Conservation (phyloP, 2,113 vertebrate species). For the Phaetusa simplex region DNA sequence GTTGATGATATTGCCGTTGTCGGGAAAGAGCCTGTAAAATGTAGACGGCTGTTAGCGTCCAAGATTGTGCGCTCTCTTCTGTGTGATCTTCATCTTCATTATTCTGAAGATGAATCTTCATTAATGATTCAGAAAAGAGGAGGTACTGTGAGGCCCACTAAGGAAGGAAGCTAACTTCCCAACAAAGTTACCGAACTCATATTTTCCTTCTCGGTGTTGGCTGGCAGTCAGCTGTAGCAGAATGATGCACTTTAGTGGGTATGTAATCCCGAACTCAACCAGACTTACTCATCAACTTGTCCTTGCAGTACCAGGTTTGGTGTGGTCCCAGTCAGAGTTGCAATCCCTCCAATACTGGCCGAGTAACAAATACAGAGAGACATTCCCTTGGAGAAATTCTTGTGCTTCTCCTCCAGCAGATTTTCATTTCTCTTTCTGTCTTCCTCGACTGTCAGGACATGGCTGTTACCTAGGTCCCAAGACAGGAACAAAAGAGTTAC, state of each 20-base stretch:
- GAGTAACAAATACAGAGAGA: conserved; percentile 88
- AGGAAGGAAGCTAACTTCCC: background rate
- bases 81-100: too few relatives aligned
- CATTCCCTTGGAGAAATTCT: conserved; percentile 82
- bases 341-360: conserved; percentile 91
- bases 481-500: background rate
- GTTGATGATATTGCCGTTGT: conserved; percentile 80
- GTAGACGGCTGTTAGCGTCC: background rate
- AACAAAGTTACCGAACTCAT: background rate
- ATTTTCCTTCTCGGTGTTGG: background rate
- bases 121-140: background rate
- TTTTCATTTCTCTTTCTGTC: background rate
- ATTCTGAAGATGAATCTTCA: too few relatives aligned
- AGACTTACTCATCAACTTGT: conserved; percentile 85
- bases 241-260: background rate
- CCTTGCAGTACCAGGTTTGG: conserved; percentile 93
- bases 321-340: conserved; percentile 90
- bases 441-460: background rate
- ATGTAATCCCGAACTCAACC: background rate
- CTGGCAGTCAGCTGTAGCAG: background rate
- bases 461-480: conserved; percentile 33
- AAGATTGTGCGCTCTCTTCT: background rate
- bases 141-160: background rate
- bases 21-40: conserved; percentile 75
- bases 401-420: conserved; percentile 60